Percentiles rank a stretch among this genome's conserved stretches.
Evolutionary conservation across 2,113 vertebrate species (phyloP).

Genomic region (Todiramphus chloris): DNA sequence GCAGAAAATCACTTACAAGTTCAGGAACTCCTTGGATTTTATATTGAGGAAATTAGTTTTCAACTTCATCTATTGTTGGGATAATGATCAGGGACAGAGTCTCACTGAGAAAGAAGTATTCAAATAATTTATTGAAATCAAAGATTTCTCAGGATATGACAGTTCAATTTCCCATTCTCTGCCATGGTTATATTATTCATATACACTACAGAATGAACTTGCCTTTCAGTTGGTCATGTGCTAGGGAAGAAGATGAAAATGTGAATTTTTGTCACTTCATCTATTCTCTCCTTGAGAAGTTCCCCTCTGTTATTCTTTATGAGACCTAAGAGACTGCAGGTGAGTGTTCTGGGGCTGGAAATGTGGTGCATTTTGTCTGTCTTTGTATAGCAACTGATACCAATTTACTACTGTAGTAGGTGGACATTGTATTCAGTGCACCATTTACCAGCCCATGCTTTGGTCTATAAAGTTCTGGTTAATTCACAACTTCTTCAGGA

Average conservation of each 20-base stretch:
- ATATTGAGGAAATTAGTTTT: not conserved
- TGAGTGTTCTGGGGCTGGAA: not conserved
- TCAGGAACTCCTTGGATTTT: not conserved
- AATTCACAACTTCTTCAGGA: not conserved
- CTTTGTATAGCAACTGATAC: not conserved
- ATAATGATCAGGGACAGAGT: not conserved
- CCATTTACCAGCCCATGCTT: not conserved
- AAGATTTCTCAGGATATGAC: not conserved
- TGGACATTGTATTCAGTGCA: fast-evolving
- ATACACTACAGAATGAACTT: not conserved
- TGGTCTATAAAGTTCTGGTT: not conserved
- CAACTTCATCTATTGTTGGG: not conserved
- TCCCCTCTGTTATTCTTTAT: not conserved
- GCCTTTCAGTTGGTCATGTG: not conserved
- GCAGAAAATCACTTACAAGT: not conserved
- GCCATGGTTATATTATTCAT: not conserved
- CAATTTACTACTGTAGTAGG: too few species aligned
- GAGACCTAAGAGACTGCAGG: not conserved
- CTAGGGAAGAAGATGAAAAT: not conserved
- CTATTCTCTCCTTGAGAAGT: not conserved
- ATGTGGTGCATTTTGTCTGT: not conserved
- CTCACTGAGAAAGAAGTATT: not conserved
- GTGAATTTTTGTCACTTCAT: not conserved
- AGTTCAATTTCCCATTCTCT: not conserved
- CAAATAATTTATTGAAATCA: not conserved